Evolutionary conservation across 2,888 invertebrate species (phyloP).

Genomic region (Lithophane leautieri): DNA sequence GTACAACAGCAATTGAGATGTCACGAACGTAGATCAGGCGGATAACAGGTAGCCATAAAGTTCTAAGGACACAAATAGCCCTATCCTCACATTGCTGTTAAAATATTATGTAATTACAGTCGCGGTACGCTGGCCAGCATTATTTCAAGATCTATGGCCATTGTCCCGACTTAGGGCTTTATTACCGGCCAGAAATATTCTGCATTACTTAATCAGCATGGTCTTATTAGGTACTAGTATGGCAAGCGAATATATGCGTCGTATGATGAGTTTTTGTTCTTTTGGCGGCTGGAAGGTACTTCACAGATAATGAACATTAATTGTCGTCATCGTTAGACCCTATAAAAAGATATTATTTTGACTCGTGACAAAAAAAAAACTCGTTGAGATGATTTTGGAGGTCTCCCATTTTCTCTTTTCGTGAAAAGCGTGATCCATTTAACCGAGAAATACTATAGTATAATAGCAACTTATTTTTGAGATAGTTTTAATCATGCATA

Average conservation of each 20-base stretch:
- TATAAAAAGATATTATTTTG: background rate
- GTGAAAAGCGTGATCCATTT: background rate
- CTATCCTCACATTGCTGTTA: conserved; percentile 68
- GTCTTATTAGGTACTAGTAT: conserved; percentile 43
- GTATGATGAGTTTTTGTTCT: conserved; percentile 10
- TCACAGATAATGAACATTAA: background rate
- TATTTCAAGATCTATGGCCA: conserved; percentile 60
- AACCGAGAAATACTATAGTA: background rate
- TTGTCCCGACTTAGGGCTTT: conserved; percentile 63
- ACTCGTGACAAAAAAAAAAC: background rate
- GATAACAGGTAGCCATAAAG: conserved; percentile 67
- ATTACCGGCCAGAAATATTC: conserved; percentile 62
- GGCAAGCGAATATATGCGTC: conserved; percentile 13
- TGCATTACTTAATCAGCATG: conserved; percentile 48
- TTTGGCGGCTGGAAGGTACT: background rate
- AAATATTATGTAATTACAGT: conserved; percentile 80
- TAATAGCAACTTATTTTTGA: background rate
- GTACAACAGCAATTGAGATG: conserved; percentile 50
- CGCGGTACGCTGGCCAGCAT: conserved; percentile 46
- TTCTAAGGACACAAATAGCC: conserved; percentile 67
- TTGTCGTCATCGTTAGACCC: background rate
- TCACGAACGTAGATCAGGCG: conserved; percentile 56
- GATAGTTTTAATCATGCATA: background rate
- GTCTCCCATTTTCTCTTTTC: background rate
- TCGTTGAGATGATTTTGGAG: background rate